Conservation (phyloP, 2,797 vertebrate genomes). For the Lithobates sylvaticus region DNA sequence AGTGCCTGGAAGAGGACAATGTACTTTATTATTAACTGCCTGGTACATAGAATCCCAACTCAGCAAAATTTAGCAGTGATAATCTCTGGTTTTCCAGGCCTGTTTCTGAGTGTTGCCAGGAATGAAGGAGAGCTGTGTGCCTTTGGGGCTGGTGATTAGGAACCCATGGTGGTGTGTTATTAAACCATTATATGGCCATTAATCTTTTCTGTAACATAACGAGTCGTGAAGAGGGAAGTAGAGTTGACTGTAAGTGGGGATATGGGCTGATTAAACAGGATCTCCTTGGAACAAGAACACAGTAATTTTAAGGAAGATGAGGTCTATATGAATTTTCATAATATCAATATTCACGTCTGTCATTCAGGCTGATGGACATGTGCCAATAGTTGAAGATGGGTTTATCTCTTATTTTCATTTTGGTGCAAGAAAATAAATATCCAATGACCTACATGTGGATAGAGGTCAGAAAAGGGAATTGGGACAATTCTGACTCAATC, state of each 20-base stretch:
- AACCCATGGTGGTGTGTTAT: conserved; percentile 35
- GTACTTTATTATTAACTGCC: conserved; percentile 22
- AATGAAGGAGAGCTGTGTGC: conserved; percentile 27
- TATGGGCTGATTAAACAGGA: conserved; percentile 40
- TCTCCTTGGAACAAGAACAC: conserved; percentile 41
- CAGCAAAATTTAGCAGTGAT: conserved; percentile 3
- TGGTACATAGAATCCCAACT: not conserved
- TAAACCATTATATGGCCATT: conserved; percentile 45
- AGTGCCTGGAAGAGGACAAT: conserved; percentile 9
- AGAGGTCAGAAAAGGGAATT: no score
- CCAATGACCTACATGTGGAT: no score
- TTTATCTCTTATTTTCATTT: not conserved
- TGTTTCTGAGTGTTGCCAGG: not conserved
- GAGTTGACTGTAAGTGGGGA: conserved; percentile 30
- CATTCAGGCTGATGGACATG: not conserved
- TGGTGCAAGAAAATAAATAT: not conserved
- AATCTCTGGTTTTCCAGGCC: not conserved
- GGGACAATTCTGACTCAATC: no score
- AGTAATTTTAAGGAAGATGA: conserved; percentile 16
- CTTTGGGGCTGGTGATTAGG: conserved; percentile 47
- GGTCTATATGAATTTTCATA: not conserved
- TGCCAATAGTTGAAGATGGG: not conserved
- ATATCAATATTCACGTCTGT: not conserved
- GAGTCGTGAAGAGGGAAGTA: conserved; percentile 23
- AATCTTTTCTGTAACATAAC: conserved; percentile 33